Conservation (phyloP, 2,797 vertebrate genomes). For the Dendrocincla tyrannina region DNA sequence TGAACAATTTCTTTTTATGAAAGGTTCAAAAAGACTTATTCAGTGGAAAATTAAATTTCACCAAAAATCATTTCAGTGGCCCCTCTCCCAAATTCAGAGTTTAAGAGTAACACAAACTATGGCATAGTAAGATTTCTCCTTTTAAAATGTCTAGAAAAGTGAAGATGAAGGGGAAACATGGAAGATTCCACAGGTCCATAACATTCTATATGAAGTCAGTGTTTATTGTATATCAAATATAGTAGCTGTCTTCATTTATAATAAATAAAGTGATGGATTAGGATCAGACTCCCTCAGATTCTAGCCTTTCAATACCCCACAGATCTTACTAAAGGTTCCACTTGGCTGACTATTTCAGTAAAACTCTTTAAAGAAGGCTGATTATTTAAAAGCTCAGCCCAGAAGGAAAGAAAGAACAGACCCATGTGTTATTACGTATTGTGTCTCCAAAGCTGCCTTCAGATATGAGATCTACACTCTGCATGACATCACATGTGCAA, state of each 20-base stretch:
- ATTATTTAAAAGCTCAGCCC: background rate
- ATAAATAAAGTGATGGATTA: background rate
- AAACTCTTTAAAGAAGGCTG: background rate
- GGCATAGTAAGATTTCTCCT: background rate
- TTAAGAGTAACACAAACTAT: background rate
- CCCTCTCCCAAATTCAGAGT: background rate
- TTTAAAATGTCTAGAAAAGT: background rate
- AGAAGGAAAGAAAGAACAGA: background rate
- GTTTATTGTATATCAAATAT: background rate
- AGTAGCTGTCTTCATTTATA: background rate
- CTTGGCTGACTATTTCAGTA: background rate
- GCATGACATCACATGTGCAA: background rate
- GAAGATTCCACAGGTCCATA: background rate
- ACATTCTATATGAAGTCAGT: background rate
- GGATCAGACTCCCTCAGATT: background rate
- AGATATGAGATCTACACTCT: background rate
- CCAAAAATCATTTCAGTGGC: background rate
- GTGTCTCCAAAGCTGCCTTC: background rate
- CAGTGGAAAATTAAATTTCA: background rate
- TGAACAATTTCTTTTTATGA: background rate
- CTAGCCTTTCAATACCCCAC: background rate
- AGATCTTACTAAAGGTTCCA: background rate
- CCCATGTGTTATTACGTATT: accelerated
- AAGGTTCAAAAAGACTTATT: background rate
- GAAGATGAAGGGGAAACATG: background rate